Evolutionary conservation across 2,797 vertebrate genomes (phyloP).

Genomic region (Phalloptychus januarius): DNA sequence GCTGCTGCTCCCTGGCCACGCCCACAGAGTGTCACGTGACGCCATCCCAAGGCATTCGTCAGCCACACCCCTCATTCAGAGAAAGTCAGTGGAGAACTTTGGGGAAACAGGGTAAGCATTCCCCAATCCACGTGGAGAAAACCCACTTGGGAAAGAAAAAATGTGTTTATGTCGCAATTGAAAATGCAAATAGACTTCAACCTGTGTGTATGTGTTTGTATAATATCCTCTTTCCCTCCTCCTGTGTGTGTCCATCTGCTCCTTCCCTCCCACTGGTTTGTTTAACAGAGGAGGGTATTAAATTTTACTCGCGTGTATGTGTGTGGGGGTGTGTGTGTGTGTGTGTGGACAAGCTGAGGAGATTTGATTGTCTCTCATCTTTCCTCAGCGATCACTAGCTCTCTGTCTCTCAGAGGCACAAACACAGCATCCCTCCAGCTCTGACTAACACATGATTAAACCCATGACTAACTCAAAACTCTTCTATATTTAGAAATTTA

Average conservation of each 20-base stretch:
- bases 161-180: constrained; percentile 11
- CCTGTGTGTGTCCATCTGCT: constrained; percentile 58
- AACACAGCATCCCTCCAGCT: constrained; percentile 28
- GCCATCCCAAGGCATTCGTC: constrained; percentile 58
- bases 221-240: constrained; percentile 21
- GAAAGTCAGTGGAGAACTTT: constrained; percentile 68
- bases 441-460: constrained; percentile 42
- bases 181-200: neutral
- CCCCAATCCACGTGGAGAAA: constrained; percentile 26
- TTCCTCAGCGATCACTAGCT: constrained; percentile 2
- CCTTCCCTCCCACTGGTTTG: constrained; percentile 51
- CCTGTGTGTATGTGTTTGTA: constrained; percentile 5
- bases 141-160: constrained; percentile 10
- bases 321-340: too few relatives aligned
- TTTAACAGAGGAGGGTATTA: constrained; percentile 38
- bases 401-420: constrained; percentile 7
- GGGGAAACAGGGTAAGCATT: constrained; percentile 30
- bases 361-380: constrained; percentile 39
- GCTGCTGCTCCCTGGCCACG: constrained; percentile 62
- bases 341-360: constrained; percentile 16
- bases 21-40: constrained; percentile 77
- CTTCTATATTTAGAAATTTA: constrained; percentile 22
- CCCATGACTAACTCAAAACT: constrained; percentile 39
- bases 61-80: constrained; percentile 79
- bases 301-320: constrained; percentile 22